phyloP scores from a whole-genome alignment of 2,888 invertebrate species.

The Netelia fuscicornis region DNA sequence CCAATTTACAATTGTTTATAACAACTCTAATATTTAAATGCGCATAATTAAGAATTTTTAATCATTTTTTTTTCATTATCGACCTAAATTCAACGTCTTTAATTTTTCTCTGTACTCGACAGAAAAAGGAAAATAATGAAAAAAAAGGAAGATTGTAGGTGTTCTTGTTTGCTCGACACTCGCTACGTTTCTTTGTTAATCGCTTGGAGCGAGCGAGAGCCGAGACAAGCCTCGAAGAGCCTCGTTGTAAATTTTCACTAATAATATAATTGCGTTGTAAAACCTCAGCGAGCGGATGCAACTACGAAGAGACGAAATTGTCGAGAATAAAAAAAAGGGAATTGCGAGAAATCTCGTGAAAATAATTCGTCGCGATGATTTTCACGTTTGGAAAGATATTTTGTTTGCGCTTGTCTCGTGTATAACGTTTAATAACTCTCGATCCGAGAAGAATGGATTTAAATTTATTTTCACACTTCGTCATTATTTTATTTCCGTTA shows the following conservation, averaged over 20 bases:
- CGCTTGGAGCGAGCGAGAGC: slow-evolving; percentile 44
- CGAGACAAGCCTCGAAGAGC: slow-evolving; percentile 40
- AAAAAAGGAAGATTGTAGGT: slow-evolving; percentile 45
- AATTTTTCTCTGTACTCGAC: slow-evolving; percentile 10
- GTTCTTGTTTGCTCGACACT: slow-evolving; percentile 67
- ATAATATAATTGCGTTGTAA: slow-evolving; percentile 74
- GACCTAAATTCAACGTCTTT: slow-evolving; percentile 36
- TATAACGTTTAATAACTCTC: too few relatives aligned
- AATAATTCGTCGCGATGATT: too few relatives aligned
- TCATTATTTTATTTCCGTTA: too few relatives aligned
- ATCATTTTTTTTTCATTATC: slow-evolving; percentile 19
- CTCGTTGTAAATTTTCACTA: slow-evolving; percentile 74
- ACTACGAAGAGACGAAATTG: background rate
- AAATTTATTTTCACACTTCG: too few relatives aligned
- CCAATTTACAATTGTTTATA: too few relatives aligned
- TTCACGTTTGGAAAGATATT: too few relatives aligned
- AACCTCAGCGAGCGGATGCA: slow-evolving; percentile 53
- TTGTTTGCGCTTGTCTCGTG: too few relatives aligned
- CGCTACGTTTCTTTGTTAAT: slow-evolving; percentile 66
- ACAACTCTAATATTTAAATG: too few relatives aligned
- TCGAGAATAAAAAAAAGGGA: too few relatives aligned
- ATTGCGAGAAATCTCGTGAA: too few relatives aligned
- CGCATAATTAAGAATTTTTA: too few relatives aligned
- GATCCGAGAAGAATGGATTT: too few relatives aligned
- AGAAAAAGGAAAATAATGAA: slow-evolving; percentile 49